A percentile compares a stretch with the other conserved stretches of the same genome.
These are phyloP conservation scores for Noctua pronuba DNA, from an alignment of 2,888 invertebrate genomes.

Conservation along the genomic window DNA sequence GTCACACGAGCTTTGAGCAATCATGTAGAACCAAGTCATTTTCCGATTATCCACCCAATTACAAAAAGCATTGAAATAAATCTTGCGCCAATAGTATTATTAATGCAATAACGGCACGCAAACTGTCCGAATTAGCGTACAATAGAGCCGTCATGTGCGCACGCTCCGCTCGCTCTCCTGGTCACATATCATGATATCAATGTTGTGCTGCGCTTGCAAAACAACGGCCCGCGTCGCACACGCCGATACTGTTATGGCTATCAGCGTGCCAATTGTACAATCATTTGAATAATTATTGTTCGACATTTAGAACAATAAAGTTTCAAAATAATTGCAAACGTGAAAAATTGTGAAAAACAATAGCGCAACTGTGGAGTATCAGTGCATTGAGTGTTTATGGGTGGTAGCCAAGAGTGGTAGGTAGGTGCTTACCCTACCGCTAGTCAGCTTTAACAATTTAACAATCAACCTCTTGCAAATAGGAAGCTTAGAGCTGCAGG, in stretches of 20 bases:
- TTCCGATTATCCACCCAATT: slow-evolving; percentile 24
- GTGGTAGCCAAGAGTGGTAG: not conserved
- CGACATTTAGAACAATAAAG: slow-evolving; percentile 9
- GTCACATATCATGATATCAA: slow-evolving; percentile 34
- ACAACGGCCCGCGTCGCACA: slow-evolving; percentile 18
- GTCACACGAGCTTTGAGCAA: not conserved
- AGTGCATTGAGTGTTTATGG: not conserved
- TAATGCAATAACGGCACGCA: slow-evolving; percentile 32
- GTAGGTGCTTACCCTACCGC: not conserved
- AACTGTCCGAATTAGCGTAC: slow-evolving; percentile 35
- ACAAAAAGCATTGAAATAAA: slow-evolving; percentile 16
- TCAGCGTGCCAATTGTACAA: slow-evolving; percentile 30
- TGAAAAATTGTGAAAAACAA: slow-evolving; percentile 12
- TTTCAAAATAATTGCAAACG: slow-evolving; percentile 17
- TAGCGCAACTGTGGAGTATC: not conserved
- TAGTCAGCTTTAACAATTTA: not conserved
- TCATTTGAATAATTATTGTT: slow-evolving; percentile 20
- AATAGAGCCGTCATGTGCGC: slow-evolving; percentile 20
- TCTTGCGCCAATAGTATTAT: slow-evolving; percentile 17
- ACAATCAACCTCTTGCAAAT: slow-evolving; percentile 8
- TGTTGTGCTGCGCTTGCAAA: slow-evolving; percentile 33
- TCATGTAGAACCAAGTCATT: slow-evolving; percentile 3
- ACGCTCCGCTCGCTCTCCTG: not conserved
- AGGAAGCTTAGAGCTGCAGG: slow-evolving; percentile 8
- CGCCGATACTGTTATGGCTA: slow-evolving; percentile 37